Base-by-base conservation (phyloP, 2,113 vertebrate species). In the Egretta garzetta region DNA sequence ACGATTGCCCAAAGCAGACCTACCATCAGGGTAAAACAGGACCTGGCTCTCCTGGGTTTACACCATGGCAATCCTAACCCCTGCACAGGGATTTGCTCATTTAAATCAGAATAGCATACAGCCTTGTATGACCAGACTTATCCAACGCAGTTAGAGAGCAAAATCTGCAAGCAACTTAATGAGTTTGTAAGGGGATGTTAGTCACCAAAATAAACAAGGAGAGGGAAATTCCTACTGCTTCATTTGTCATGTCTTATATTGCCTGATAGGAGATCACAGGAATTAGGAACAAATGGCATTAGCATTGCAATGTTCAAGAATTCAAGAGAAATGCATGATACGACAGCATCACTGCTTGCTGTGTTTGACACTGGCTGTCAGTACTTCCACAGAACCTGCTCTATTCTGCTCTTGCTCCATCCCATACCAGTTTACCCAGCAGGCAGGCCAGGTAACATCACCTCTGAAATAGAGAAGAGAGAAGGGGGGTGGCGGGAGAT, bases 61-160 rank as follows among this genome's bases (percentile, higher is more conserved):
- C 45, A 67, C 11, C 5, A 6, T 1, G 0, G 2, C 60, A 68
- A 30, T 6, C n/a, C 67, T 56, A 1, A 39, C n/a, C 26, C 23
- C 21, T 30, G 49, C 59, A 43, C 43, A 23, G 39, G 6, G 27
- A 39, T 43, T 53, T 14, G 35, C 50, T 77, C 43, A 21, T 63
- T 16, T 35, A 80, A 41, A 68, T 43, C 24, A 62, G 35, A 49
- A 43, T 5, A n/a, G 35, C 7, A 1, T 30, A 32, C 10, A 35
- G 10, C 49, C 32, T 22, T 12, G 32, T 20, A 60, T 2, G n/a
- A 71, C 23, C n/a, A 66, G 50, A 47, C 45, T n/a, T 50, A 7
- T 1, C 4, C 72, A 45, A 8, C 4, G 22, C 41, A 90, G 16
- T 20, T 16, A n/a, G 30, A 73, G 5, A 68, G 28, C 53, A 62